These are phyloP conservation scores for Polyodon spathula DNA, from an alignment of 2,113 vertebrate species.

Conservation along the genomic window DNA sequence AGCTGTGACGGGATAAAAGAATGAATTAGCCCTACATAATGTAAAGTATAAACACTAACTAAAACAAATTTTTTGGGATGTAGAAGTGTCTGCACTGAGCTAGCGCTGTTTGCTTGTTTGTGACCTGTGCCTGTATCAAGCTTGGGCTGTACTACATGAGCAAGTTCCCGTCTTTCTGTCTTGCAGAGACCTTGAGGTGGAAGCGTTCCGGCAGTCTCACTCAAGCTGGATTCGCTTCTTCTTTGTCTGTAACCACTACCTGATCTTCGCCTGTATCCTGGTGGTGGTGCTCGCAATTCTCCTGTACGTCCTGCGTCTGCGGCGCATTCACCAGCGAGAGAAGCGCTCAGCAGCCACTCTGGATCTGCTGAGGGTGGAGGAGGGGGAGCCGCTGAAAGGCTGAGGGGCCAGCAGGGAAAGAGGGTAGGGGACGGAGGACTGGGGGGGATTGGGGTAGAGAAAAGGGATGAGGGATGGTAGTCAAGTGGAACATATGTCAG, in stretches of 20 bases:
- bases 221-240: conserved; percentile 74
- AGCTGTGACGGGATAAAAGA: too few species aligned
- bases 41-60: not conserved
- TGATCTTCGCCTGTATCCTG: conserved; percentile 83
- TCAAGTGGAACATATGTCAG: too few species aligned
- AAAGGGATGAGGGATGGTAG: too few species aligned
- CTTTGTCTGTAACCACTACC: conserved; percentile 90
- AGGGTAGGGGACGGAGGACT: not conserved
- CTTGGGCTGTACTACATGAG: too few species aligned
- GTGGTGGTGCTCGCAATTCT: conserved; percentile 80
- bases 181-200: conserved; percentile 78
- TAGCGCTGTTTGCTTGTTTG: too few species aligned
- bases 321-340: conserved; percentile 76
- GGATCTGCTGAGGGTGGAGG: conserved; percentile 70
- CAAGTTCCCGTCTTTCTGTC: not conserved
- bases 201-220: conserved; percentile 62
- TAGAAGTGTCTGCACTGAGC: not conserved
- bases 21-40: too few species aligned
- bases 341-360: conserved; percentile 58
- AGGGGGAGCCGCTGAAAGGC: conserved; percentile 52
- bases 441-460: not conserved
- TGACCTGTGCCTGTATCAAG: too few species aligned
- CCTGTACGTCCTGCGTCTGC: conserved; percentile 80
- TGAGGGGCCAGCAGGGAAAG: conserved; percentile 18
- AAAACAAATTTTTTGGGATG: not conserved